Conservation (phyloP, 1,140 invertebrate genomes). For the Pseudobourletiella spinata region DNA sequence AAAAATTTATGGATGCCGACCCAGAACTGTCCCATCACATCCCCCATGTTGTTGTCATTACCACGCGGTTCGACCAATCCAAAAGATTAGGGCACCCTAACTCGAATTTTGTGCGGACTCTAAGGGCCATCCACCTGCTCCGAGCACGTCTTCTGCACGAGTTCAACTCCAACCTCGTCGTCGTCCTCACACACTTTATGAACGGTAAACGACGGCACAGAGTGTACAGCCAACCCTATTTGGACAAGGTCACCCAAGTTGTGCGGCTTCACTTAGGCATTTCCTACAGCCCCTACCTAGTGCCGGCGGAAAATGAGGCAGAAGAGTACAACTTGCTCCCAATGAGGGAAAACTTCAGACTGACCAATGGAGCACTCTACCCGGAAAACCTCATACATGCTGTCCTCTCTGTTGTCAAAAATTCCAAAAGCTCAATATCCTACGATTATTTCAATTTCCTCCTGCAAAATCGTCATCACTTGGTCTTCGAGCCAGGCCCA, state of each 20-base stretch:
- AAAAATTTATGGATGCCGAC: conserved; percentile 23
- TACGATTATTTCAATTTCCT: background rate
- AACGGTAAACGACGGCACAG: conserved; percentile 4
- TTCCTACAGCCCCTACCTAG: conserved; percentile 13
- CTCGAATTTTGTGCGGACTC: conserved; percentile 15
- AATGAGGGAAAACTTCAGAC: background rate
- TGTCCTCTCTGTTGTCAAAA: background rate
- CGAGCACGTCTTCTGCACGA: conserved; percentile 14
- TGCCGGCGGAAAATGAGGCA: conserved; percentile 24
- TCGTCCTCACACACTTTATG: conserved; percentile 26
- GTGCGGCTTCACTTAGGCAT: conserved; percentile 13
- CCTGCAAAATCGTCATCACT: background rate
- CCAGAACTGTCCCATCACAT: conserved; percentile 7
- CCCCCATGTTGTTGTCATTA: conserved; percentile 18
- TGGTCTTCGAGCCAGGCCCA: background rate
- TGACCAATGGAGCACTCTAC: conserved; percentile 21
- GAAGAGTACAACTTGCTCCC: conserved; percentile 10
- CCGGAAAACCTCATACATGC: conserved; percentile 21
- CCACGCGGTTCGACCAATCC: conserved; percentile 14
- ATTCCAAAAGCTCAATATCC: background rate
- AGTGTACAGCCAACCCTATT: background rate
- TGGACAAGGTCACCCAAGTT: conserved; percentile 2
- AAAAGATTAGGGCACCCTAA: background rate
- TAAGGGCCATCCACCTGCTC: conserved; percentile 17
- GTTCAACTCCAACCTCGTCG: conserved; percentile 21